These are phyloP conservation scores for Patella ulyssiponensis DNA, from an alignment of 2,888 invertebrate species.

Conservation along the genomic window DNA sequence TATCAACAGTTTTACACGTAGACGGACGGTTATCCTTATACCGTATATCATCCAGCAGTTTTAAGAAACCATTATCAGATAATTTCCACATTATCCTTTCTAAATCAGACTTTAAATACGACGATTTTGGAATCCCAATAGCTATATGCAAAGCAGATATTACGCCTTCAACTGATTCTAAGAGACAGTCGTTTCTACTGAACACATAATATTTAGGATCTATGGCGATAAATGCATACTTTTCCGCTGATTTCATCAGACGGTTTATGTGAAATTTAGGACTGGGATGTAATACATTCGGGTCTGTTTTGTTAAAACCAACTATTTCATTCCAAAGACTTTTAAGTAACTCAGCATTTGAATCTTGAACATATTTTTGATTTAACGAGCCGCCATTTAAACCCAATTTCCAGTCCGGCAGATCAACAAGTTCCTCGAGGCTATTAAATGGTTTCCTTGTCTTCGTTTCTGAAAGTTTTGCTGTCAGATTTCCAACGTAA, in stretches of 20 bases:
- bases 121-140: not conserved
- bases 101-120: not conserved
- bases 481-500: not conserved
- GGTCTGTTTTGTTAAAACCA: not conserved
- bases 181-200: not conserved
- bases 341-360: not conserved
- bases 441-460: not conserved
- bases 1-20: not conserved
- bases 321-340: not conserved
- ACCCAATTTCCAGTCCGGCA: not conserved
- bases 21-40: not conserved
- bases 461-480: not conserved
- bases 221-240: not conserved
- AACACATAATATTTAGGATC: not conserved
- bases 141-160: not conserved
- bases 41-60: not conserved
- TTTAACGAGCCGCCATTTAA: not conserved
- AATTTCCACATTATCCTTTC: not conserved
- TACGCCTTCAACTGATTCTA: not conserved
- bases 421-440: not conserved
- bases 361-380: not conserved
- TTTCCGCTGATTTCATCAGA: not conserved
- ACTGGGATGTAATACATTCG: not conserved
- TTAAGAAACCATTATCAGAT: not conserved
- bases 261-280: not conserved